Evolutionary conservation across 2,797 vertebrate species (phyloP).

Genomic region (Rhynchonycteris naso): DNA sequence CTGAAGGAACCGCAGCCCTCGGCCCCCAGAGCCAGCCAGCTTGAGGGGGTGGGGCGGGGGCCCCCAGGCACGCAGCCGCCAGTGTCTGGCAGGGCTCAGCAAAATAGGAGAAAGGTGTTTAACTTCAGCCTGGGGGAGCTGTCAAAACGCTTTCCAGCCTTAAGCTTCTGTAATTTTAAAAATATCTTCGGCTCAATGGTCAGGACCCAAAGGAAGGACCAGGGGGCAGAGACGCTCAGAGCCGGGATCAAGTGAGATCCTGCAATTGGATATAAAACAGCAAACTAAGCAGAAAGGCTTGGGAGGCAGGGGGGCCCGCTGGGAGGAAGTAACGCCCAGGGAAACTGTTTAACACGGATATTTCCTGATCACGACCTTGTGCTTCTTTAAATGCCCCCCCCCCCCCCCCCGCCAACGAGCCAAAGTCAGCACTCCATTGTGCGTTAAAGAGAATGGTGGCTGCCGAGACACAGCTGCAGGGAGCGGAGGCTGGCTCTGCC

Average conservation of each 20-base stretch:
- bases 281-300: neutral
- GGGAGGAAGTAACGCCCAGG: neutral
- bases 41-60: neutral
- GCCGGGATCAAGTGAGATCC: neutral
- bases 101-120: neutral
- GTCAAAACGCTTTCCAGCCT: neutral
- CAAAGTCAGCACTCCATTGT: neutral
- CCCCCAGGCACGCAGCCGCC: rapidly evolving
- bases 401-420: neutral
- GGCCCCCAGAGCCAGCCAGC: rapidly evolving
- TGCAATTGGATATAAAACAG: neutral
- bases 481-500: neutral
- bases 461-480: rapidly evolving
- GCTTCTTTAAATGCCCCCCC: neutral
- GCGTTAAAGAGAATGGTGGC: neutral
- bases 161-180: slow-evolving; percentile 18
- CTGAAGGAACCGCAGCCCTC: neutral
- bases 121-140: neutral
- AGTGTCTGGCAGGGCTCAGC: neutral
- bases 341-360: neutral
- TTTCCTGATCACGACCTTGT: neutral
- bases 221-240: rapidly evolving
- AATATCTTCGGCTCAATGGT: neutral
- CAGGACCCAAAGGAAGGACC: neutral
- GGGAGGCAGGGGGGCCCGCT: rapidly evolving